Evolutionary conservation across 1,140 invertebrate genomes (phyloP), one percentile per base, ranked within the genome.

Genomic region (Dendroctonus ponderosae): DNA sequence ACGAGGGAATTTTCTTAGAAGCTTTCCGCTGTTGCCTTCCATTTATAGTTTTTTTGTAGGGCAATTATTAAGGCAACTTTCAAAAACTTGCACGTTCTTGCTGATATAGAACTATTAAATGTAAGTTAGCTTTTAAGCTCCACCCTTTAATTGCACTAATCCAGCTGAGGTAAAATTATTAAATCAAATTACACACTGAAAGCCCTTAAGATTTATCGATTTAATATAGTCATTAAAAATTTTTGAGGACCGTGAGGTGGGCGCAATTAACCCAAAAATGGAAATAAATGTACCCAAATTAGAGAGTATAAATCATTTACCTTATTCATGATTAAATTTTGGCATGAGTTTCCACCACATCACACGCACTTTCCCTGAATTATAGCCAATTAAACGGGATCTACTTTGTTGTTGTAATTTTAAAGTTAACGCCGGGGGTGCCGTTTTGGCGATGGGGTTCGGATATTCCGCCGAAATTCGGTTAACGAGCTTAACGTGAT

Each of bases 311-410:
- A 65, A 65, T 65, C 62, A 65, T 65, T 65, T 40, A 65, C 53
- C 62, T 56, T 56, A 26, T 40, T 58, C 62, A 38, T 65, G 62
- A 65, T 65, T 57, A 65, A 65, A 65, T 65, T 65, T 57, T 57
- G 53, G 62, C 62, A 57, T 49, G 53, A 65, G 53, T 65, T 57
- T 56, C 62, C 46, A 57, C 44, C 53, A 65, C 62, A 57, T 65
- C 62, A 65, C 62, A 65, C 53, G 62, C 62, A 65, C 52, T 65
- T 65, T 56, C 8, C 37, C 26, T 65, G 54, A 65, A 65, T 65
- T 65, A 65, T 65, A 9, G 62, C 62, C 53, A 65, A 65, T 65
- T 65, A 65, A 56, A 58, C 49, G 62, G 62, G 62, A 57, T 65
- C 56, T 41, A 56, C 62, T 58, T 57, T 57, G 62, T 65, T 65